Evolutionary conservation across 2,888 invertebrate genomes (phyloP), one percentile per base, ranked within the genome.

Genomic region (Calameuta pallipes): DNA sequence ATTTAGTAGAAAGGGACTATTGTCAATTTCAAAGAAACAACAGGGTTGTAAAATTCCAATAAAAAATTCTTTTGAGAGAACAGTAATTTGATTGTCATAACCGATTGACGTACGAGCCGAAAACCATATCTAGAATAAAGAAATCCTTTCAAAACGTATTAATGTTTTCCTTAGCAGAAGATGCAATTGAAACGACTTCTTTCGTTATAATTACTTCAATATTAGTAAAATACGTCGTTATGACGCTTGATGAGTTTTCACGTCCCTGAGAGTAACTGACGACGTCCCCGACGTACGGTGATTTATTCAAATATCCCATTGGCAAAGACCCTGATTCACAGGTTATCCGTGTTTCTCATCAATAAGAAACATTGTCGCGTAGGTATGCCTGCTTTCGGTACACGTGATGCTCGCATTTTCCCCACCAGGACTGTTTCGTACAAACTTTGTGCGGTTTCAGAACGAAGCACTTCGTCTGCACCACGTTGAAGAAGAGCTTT

Each of bases 391-490:
- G 95, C 87, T 96, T 96, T 81, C 93, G 93, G 84, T 94, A 93
- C 9, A 94, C 94, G 83, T 94, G 93, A 81, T 94, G 94, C 69
- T 95, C 92, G 87, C 98, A 98, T 85, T 94, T 95, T 1, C 97
- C 97, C 95, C 95, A 96, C 95, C 97, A 96, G 0, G 95, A 95
- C 11, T 95, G 93, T 85, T 95, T 94, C 11, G 94, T 93, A 92
- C 98, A 98, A 36, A 95, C 93, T 84, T 95, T 95, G 83, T 96
- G 95, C 1, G 95, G 94, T 87, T 96, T 96, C 71, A 99, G 92
- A 0, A 96, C 94, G 92, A 99, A 98, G 88, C 99, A 99, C 90
- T 97, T 96, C 0, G 97, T 97, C 90, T 97, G 97, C n/a, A 98
- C 96, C 73, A 98, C 94, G 92, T 98, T 98, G 94, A 99, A 99